Evolutionary conservation across 2,113 vertebrate genomes (phyloP), one percentile per base, ranked within the genome.

Genomic region (Corydoras maculifer): DNA sequence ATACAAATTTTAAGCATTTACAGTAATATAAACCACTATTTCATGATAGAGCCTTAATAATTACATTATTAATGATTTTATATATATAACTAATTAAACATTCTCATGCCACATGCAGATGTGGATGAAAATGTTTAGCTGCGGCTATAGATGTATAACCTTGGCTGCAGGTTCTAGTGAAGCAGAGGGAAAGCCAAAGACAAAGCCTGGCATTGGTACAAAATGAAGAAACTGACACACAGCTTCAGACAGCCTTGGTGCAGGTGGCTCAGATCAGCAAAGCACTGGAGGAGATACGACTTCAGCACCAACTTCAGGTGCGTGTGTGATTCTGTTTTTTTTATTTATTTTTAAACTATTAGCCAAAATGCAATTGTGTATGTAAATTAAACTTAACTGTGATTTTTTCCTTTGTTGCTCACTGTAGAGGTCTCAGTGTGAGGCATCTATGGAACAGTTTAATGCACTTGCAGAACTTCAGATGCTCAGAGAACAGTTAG

Each of bases 141-240:
- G 11, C 62, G 35, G 59, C 32, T 65, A 43, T 43, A 43, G 9
- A 51, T 60, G 58, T 9, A 11, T 8, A 15, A 32, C 51, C 11
- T 53, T 53, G 3, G 11, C 13, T 14, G 53, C 82, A 93, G 92
- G 85, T 93, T 82, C 61, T 92, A 66, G 81, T 81, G 77, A 81
- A 87, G 66, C 79, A 88, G 82, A 79, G 76, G 63, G 85, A 64
- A 9, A 66, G 77, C 3, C 78, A 80, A 7, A 53, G 79, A 13
- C 88, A 84, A 72, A 88, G 84, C 43, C 0, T 57, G n/a, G 67
- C 80, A 18, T 77, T 80, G 55, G 25, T 74, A 62, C 78, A 81
- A 65, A 79, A 69, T 10, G 10, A 43, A 0, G 86, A 80, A 7
- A 73, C 77, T 2, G 77, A 70, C 2, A 60, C 76, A 55, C 86